A percentile compares a stretch with the other conserved stretches of the same genome.
Evolutionary conservation across 2,888 invertebrate species (phyloP).

Genomic region (Cosmia pyralina): DNA sequence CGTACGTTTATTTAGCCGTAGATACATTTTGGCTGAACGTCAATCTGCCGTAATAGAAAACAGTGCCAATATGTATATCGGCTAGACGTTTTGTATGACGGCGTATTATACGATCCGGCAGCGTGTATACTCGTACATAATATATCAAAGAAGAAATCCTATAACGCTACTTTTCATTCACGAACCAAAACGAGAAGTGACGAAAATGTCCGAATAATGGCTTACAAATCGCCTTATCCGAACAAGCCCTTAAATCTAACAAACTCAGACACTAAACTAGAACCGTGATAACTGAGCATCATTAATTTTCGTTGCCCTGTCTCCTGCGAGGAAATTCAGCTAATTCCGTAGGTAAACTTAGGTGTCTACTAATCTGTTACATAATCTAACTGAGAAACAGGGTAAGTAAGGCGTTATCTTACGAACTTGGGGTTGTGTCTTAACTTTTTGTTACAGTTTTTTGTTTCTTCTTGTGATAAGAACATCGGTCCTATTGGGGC

Average conservation of each 20-base stretch:
- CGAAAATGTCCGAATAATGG: not conserved
- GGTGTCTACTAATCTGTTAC: constrained; percentile 37
- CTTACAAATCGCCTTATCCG: constrained; percentile 7
- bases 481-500: not conserved
- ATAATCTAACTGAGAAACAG: constrained; percentile 17
- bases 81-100: no score
- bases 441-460: constrained; percentile 23
- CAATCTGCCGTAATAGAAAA: no score
- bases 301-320: constrained; percentile 56
- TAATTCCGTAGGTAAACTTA: constrained; percentile 55
- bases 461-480: constrained; percentile 14
- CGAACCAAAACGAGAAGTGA: not conserved
- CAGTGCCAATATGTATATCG: no score
- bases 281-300: constrained; percentile 42
- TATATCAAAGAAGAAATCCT: no score
- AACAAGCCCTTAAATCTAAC: constrained; percentile 35
- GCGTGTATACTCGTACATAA: no score
- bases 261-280: constrained; percentile 29
- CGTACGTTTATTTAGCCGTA: no score
- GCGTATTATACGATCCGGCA: no score
- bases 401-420: constrained; percentile 27
- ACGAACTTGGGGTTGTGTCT: constrained; percentile 27
- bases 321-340: constrained; percentile 31
- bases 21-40: no score
- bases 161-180: no score